Conservation (phyloP, 2,888 invertebrate species). For the Dexiosoma caninum region DNA sequence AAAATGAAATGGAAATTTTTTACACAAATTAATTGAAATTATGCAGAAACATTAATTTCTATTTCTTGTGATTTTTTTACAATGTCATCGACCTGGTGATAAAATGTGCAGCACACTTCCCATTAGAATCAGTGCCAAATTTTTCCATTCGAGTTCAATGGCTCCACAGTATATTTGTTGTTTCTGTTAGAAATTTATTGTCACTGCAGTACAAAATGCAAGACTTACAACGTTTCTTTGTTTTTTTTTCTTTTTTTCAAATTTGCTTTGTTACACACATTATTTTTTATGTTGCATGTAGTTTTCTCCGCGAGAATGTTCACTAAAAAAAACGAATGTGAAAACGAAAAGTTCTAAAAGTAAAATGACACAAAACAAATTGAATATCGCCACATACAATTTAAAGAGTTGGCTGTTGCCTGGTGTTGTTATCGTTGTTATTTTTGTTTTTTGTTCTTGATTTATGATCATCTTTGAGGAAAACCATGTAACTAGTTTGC, state of each 20-base stretch:
- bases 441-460: background rate
- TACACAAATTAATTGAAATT: no score
- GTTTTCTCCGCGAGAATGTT: constrained; percentile 10
- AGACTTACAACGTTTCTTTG: constrained; percentile 31
- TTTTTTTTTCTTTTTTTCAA: constrained; percentile 10
- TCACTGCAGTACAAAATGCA: constrained; percentile 57
- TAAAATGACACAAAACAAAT: constrained; percentile 39
- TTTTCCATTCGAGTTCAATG: background rate
- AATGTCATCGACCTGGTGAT: background rate
- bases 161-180: constrained; percentile 26
- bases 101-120: background rate
- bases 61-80: background rate
- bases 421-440: background rate
- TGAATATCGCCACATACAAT: constrained; percentile 11
- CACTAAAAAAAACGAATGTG: no score
- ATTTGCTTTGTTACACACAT: constrained; percentile 21
- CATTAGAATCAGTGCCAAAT: background rate
- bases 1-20: no score
- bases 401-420: background rate
- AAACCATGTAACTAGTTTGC: constrained; percentile 6
- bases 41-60: background rate
- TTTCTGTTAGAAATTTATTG: constrained; percentile 49
- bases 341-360: background rate
- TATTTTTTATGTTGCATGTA: constrained; percentile 23
- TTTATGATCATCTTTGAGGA: constrained; percentile 29